Conservation (phyloP, 2,113 vertebrate species). For the Clarias gariepinus region DNA sequence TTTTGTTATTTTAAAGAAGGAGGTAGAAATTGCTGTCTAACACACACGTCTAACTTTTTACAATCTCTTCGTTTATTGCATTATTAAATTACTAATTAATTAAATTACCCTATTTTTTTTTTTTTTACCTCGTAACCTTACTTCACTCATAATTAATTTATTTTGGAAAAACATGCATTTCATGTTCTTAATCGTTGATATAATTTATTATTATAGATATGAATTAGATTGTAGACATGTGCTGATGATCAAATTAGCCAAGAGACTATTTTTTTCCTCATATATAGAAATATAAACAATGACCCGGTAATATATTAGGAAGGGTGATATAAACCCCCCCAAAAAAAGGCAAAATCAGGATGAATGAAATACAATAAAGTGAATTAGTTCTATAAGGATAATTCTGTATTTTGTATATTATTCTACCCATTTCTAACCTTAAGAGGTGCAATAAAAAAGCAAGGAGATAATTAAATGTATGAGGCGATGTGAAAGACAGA, state of each 20-base stretch:
- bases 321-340: not conserved
- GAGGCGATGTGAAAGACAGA: conserved; percentile 15
- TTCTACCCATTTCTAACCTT: not conserved
- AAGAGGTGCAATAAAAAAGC: not conserved
- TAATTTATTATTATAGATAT: not conserved
- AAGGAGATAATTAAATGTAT: conserved; percentile 33
- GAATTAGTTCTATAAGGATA: not conserved
- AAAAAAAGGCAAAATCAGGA: not conserved
- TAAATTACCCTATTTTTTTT: not conserved
- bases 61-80: not conserved
- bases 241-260: not conserved
- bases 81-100: not conserved
- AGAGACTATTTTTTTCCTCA: not conserved
- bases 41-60: not conserved
- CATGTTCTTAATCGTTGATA: not conserved
- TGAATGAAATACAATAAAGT: not conserved
- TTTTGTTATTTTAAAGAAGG: not conserved
- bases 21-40: not conserved
- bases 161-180: not conserved
- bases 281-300: not conserved
- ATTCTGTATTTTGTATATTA: not conserved
- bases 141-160: not conserved
- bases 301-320: not conserved
- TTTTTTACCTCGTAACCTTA: not conserved
- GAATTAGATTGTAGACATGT: not conserved